Conservation (phyloP, 2,797 vertebrate species). For the Potorous gilbertii region DNA sequence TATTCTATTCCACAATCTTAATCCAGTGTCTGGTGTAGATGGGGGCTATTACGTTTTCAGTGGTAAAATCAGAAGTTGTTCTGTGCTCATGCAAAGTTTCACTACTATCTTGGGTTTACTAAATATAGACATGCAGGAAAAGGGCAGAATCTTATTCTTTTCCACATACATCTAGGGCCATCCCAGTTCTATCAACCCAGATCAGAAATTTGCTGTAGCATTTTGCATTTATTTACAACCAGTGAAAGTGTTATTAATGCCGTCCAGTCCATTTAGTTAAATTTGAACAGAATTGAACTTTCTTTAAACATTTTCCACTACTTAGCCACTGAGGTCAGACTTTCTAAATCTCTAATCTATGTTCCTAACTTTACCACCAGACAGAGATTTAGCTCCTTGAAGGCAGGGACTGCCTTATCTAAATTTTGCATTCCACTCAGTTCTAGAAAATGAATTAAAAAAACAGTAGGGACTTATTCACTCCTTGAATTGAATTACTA, state of each 20-base stretch:
- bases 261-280: constrained; percentile 73
- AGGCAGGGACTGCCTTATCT: not conserved
- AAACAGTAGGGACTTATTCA: not conserved
- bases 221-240: constrained; percentile 71
- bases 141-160: not conserved
- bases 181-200: not conserved
- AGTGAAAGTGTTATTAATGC: constrained; percentile 62
- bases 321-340: constrained; percentile 51
- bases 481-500: not conserved
- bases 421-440: not conserved
- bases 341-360: constrained; percentile 71
- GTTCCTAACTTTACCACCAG: constrained; percentile 18
- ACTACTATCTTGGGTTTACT: not conserved
- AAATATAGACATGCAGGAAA: not conserved
- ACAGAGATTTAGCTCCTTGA: not conserved
- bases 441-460: not conserved
- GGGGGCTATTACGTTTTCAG: constrained; percentile 21
- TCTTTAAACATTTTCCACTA: constrained; percentile 59
- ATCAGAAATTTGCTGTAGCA: constrained; percentile 60
- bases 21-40: not conserved
- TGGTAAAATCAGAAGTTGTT: not conserved
- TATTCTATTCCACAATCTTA: not conserved
- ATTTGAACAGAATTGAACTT: constrained; percentile 69
- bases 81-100: not conserved
- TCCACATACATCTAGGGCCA: not conserved